These are phyloP conservation scores for Chelmon rostratus DNA, from an alignment of 2,797 vertebrate genomes.

Conservation along the genomic window DNA sequence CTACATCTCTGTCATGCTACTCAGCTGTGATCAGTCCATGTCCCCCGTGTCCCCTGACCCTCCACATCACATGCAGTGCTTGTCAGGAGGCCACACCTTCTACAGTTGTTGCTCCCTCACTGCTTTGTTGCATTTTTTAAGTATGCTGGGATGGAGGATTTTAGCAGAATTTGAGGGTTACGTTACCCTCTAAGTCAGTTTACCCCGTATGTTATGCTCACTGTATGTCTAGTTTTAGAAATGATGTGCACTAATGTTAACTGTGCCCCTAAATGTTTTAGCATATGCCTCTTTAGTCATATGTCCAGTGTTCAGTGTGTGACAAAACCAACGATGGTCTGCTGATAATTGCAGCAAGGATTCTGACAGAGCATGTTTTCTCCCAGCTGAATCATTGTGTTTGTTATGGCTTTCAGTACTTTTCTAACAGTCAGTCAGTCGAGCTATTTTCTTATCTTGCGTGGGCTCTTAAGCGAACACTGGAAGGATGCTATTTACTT, in stretches of 20 bases:
- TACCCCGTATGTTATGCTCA: background rate
- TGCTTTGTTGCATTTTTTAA: too few species aligned
- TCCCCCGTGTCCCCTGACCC: too few species aligned
- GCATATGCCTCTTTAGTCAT: background rate
- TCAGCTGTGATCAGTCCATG: background rate
- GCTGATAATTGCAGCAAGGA: background rate
- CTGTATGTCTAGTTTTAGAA: background rate
- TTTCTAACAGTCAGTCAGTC: background rate
- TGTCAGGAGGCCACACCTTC: too few species aligned
- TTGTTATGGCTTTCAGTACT: background rate
- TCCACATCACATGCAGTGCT: too few species aligned
- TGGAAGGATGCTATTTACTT: slow-evolving; percentile 10
- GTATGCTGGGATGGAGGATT: too few species aligned
- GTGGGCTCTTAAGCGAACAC: slow-evolving; percentile 14
- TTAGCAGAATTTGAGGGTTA: background rate
- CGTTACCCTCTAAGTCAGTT: background rate
- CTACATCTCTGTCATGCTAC: background rate
- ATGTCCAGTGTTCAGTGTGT: background rate
- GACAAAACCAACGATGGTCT: background rate
- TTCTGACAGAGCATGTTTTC: background rate
- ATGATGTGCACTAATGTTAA: background rate
- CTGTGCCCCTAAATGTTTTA: background rate
- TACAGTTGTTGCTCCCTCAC: too few species aligned
- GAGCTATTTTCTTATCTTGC: slow-evolving; percentile 14
- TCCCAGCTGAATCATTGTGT: background rate